Evolutionary conservation across 2,113 vertebrate genomes (phyloP).

Genomic region (Rynchops niger): DNA sequence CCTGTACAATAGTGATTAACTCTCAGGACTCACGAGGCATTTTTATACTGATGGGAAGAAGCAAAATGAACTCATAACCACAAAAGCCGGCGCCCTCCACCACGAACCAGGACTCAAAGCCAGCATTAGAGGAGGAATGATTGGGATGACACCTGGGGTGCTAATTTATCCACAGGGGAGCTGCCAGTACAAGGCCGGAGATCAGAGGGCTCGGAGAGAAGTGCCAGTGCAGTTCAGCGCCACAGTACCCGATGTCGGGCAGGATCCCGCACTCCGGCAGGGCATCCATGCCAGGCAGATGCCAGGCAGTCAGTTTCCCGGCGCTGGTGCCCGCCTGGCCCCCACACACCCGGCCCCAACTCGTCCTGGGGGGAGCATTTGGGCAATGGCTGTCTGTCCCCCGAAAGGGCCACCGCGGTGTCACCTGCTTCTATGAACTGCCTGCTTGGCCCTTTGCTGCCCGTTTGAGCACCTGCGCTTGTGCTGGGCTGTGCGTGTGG

Average conservation of each 20-base stretch:
- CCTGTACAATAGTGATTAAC: background rate
- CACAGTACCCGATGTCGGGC: fast-evolving
- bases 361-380: fast-evolving
- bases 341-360: fast-evolving
- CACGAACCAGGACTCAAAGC: background rate
- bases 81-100: background rate
- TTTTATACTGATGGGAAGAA: background rate
- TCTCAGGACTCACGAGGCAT: background rate
- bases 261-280: background rate
- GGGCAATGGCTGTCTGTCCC: too few species aligned
- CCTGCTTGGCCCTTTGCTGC: background rate
- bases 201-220: background rate
- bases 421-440: fast-evolving
- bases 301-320: background rate
- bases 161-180: background rate
- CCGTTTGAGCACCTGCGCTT: background rate
- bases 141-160: background rate
- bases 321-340: too few species aligned
- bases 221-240: fast-evolving
- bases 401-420: background rate
- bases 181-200: background rate
- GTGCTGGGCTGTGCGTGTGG: fast-evolving
- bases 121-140: background rate
- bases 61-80: background rate
- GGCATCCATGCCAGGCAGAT: background rate